Conservation (phyloP, 1,140 invertebrate species). For the Euschistus heros region DNA sequence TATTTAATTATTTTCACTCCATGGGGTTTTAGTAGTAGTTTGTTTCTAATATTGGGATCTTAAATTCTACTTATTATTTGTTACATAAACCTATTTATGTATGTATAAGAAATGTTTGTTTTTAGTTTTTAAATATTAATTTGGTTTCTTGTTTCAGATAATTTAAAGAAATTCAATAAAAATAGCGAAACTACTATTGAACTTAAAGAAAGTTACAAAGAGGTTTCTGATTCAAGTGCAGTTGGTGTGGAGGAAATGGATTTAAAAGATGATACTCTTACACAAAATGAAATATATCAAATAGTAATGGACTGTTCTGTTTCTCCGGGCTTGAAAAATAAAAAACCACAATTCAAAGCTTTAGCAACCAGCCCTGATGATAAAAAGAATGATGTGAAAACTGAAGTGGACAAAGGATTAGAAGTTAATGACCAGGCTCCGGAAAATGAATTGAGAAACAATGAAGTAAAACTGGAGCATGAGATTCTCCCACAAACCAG, state of each 20-base stretch:
- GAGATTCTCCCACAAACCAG: slow-evolving; percentile 14
- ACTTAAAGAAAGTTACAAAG: too few species aligned
- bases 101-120: too few species aligned
- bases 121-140: too few species aligned
- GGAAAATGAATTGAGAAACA: slow-evolving; percentile 23
- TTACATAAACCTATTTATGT: too few species aligned
- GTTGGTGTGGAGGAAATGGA: neutral
- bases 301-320: neutral
- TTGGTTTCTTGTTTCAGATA: too few species aligned
- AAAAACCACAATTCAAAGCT: neutral
- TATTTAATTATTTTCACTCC: too few species aligned
- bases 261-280: neutral
- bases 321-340: neutral
- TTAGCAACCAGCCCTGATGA: neutral
- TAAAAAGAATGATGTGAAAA: neutral
- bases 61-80: too few species aligned
- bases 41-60: too few species aligned
- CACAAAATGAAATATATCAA: neutral
- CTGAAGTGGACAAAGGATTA: slow-evolving; percentile 21
- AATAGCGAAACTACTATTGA: too few species aligned
- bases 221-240: too few species aligned
- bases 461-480: slow-evolving; percentile 19
- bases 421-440: slow-evolving; percentile 24
- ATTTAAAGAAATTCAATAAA: too few species aligned
- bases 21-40: too few species aligned